Percentiles rank a stretch among this genome's conserved stretches.
phyloP scores from a whole-genome alignment of 2,113 vertebrate genomes.

The Dasyprocta punctata region DNA sequence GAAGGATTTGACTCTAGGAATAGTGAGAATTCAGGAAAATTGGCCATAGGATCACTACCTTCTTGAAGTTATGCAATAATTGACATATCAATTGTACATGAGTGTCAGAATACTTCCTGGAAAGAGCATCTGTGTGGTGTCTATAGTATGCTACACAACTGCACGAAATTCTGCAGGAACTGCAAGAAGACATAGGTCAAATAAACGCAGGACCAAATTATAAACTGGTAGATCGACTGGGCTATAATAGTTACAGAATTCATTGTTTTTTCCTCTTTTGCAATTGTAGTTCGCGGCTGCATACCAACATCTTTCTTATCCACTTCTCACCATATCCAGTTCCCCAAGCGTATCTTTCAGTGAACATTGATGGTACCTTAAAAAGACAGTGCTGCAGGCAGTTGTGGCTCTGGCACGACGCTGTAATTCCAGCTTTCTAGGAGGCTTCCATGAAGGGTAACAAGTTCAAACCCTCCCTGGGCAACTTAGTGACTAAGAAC shows the following conservation, averaged over 20 bases:
- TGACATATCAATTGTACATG: not conserved
- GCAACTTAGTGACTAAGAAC: not conserved
- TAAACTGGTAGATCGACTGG: not conserved
- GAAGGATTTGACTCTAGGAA: not conserved
- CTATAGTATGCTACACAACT: too few species aligned
- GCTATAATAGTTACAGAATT: not conserved
- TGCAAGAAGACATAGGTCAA: not conserved
- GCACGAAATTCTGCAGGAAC: not conserved
- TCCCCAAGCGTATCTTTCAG: not conserved
- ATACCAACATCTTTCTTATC: not conserved
- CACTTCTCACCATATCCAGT: not conserved
- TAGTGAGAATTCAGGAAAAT: not conserved
- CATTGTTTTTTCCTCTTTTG: not conserved
- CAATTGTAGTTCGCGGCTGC: not conserved
- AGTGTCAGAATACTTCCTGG: not conserved
- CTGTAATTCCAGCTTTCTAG: not conserved
- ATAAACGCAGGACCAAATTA: not conserved
- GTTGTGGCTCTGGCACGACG: not conserved
- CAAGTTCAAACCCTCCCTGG: not conserved
- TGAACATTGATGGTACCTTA: not conserved
- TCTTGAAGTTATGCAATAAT: not conserved
- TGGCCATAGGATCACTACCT: not conserved
- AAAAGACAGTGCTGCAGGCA: not conserved
- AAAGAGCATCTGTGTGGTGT: not conserved
- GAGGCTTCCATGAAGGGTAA: not conserved